Evolutionary conservation across 2,888 invertebrate species (phyloP).

Genomic region (Parnassius apollo): DNA sequence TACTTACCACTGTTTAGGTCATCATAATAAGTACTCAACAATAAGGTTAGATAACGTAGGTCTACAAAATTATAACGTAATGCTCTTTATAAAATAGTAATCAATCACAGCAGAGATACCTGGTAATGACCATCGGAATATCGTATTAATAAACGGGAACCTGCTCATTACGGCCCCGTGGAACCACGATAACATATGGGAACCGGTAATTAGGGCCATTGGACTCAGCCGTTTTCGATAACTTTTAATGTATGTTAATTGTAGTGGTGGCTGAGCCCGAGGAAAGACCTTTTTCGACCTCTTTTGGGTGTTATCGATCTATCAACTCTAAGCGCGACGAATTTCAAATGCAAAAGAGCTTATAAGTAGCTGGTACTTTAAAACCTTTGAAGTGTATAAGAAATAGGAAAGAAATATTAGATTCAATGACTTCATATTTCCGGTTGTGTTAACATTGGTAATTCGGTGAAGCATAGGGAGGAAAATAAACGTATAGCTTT

Average conservation of each 20-base stretch:
- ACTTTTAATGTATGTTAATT: conserved; percentile 80
- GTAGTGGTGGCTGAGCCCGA: conserved; percentile 65
- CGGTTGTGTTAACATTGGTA: no score
- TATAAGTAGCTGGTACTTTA: no score
- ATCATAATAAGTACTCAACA: no score
- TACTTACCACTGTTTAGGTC: no score
- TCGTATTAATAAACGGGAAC: conserved; percentile 68
- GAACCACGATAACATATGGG: conserved; percentile 47
- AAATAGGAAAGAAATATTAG: no score
- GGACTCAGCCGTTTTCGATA: conserved; percentile 74
- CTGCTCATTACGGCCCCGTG: conserved; percentile 63
- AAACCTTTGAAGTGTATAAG: no score
- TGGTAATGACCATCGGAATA: conserved; percentile 57
- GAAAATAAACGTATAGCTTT: no score
- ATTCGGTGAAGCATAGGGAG: no score
- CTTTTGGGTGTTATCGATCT: conserved; percentile 15
- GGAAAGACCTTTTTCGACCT: conserved; percentile 42
- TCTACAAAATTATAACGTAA: conserved; percentile 50
- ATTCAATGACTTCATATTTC: no score
- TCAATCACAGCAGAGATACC: conserved; percentile 65
- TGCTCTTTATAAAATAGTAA: conserved; percentile 58
- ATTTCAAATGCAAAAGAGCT: conserved; percentile 6
- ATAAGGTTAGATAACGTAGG: conserved; percentile 4
- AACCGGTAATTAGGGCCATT: conserved; percentile 73
- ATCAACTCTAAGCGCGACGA: conserved; percentile 17